Evolutionary conservation across 2,888 invertebrate genomes (phyloP).

Genomic region (Erebia aethiops): DNA sequence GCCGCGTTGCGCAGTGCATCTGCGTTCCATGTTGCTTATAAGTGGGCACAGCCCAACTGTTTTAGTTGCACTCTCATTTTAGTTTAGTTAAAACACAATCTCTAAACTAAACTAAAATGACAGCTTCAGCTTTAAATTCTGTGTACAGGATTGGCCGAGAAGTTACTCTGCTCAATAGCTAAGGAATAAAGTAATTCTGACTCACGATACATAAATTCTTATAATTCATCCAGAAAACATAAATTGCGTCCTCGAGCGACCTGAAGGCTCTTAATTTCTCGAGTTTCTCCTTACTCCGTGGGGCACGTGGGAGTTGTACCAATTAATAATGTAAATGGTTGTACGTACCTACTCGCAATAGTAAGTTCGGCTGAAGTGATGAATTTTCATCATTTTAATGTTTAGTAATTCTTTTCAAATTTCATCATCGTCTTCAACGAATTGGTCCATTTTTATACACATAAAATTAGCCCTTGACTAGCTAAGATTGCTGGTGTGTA

Average conservation of each 20-base stretch:
- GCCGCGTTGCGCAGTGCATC: too few species aligned
- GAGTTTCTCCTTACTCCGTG: constrained; percentile 44
- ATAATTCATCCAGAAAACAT: constrained; percentile 36
- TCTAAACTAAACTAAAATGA: too few species aligned
- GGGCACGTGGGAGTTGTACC: constrained; percentile 43
- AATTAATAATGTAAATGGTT: constrained; percentile 43
- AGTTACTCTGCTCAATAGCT: constrained; percentile 1
- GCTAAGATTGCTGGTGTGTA: too few species aligned
- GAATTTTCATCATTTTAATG: background rate
- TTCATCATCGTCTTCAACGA: background rate
- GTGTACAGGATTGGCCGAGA: too few species aligned
- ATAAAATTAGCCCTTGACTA: too few species aligned
- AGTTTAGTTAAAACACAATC: too few species aligned
- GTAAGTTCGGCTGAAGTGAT: background rate
- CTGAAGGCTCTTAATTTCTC: constrained; percentile 39
- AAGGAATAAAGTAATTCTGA: constrained; percentile 5
- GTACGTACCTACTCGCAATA: background rate
- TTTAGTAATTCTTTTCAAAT: background rate
- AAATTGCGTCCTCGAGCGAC: constrained; percentile 34
- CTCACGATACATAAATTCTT: constrained; percentile 25
- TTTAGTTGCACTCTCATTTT: too few species aligned
- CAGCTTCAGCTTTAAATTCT: too few species aligned
- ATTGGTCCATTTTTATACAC: too few species aligned
- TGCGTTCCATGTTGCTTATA: too few species aligned
- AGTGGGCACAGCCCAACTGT: too few species aligned